Base-by-base conservation (phyloP, 2,113 vertebrate species). In the Planiliza haematocheilus region DNA sequence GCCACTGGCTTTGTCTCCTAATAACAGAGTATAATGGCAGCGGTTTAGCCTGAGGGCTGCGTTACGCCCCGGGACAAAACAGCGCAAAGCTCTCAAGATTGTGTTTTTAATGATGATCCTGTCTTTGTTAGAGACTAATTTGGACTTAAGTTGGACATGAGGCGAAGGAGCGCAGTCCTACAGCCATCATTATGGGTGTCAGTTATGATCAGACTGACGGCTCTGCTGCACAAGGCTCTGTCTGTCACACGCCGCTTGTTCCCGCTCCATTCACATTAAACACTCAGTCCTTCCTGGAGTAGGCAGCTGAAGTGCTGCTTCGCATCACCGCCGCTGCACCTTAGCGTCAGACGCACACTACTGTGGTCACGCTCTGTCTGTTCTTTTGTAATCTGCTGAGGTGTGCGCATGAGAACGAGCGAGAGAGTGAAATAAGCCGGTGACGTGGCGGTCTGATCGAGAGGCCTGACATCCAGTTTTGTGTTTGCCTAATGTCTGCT, bases 191-290 rank as follows among this genome's bases (percentile, higher is more conserved):
- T 62, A 30, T 17, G 18, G 48, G 55, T 12, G 45, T 82, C 71
- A 69, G 7, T 46, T 57, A 53, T 53, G 56, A 78, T 83, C 65
- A 66, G 56, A 55, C 42, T 53, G 74, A 75, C 72, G 60, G 48
- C 46, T 81, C 68, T 62, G 59, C 62, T 55, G 41, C 65, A 42
- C 69, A 37, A n/a, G n/a, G 46, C 74, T 55, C 61, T 43, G 11
- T 24, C 49, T 36, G 57, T 70, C 68, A 67, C 58, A 64, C 59
- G 13, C 38, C 0, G 1, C 78, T 73, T 49, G 62, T 52, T 82
- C 51, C 72, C 59, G 8, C 74, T 71, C 52, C 48, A 38, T 74
- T 83, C 68, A 61, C 71, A 58, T 80, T 74, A 77, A 77, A 60
- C 79, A 63, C 43, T 53, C 65, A 1, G 34, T 43, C 17, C 36